These are phyloP conservation scores for Cyclina sinensis DNA, from an alignment of 1,140 invertebrate species.

Conservation along the genomic window DNA sequence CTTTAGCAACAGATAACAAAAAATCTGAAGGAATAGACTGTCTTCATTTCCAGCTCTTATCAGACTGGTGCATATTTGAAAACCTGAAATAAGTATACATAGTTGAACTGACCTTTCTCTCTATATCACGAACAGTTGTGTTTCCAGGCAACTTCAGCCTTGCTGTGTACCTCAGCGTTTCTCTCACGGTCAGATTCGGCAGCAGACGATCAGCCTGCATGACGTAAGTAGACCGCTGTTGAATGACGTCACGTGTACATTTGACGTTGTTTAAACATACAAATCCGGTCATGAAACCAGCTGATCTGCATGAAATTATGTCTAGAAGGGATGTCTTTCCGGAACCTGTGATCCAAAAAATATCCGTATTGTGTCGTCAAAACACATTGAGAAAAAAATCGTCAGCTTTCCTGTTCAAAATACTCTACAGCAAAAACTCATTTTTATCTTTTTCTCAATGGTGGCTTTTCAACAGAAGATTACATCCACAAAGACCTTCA, in stretches of 20 bases:
- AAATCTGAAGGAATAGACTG: no score
- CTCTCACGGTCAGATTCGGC: constrained; percentile 77
- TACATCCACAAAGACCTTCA: no score
- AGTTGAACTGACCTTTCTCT: constrained; percentile 66
- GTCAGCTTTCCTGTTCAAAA: no score
- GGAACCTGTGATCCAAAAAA: constrained; percentile 73
- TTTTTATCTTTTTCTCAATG: no score
- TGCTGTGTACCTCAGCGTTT: constrained; percentile 78
- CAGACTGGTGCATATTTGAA: no score
- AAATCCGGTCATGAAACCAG: constrained; percentile 69
- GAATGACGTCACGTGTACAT: constrained; percentile 69
- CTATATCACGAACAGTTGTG: constrained; percentile 19
- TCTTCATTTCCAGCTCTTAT: no score
- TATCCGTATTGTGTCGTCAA: no score
- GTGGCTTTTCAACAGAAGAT: no score
- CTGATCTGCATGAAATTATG: constrained; percentile 72
- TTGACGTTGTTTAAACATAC: constrained; percentile 64
- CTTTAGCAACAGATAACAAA: no score
- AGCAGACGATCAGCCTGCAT: constrained; percentile 79
- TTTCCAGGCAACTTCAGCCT: constrained; percentile 73
- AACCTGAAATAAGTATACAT: no score
- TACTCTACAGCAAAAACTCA: no score
- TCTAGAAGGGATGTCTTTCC: constrained; percentile 80
- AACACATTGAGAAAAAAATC: no score
- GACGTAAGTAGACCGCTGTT: constrained; percentile 75